Evolutionary conservation across 2,113 vertebrate genomes (phyloP).

Genomic region (Panthera uncia): DNA sequence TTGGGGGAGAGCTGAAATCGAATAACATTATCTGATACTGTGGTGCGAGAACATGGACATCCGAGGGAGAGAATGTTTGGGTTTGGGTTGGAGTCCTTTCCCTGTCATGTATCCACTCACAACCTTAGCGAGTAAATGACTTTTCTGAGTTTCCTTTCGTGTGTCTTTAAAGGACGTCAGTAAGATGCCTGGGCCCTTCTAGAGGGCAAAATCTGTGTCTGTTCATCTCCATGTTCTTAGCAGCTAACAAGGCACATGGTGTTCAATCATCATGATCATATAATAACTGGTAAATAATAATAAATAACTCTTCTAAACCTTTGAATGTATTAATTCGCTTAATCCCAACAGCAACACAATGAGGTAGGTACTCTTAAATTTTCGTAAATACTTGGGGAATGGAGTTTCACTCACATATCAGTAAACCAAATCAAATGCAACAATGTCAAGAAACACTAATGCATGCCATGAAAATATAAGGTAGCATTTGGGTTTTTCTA

Average conservation of each 20-base stretch:
- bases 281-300: background rate
- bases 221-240: background rate
- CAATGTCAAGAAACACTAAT: slow-evolving; percentile 9
- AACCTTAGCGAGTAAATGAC: background rate
- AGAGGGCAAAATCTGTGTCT: background rate
- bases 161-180: background rate
- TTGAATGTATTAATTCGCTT: background rate
- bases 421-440: background rate
- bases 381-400: background rate
- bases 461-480: background rate
- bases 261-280: background rate
- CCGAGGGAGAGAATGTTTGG: background rate
- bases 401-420: background rate
- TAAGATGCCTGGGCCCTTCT: background rate
- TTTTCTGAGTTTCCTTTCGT: background rate
- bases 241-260: background rate
- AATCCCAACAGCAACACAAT: background rate
- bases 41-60: background rate
- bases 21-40: background rate
- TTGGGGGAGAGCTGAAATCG: background rate
- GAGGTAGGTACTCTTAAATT: background rate
- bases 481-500: background rate
- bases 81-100: background rate
- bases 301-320: background rate
- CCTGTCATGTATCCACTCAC: background rate